Evolutionary conservation across 2,113 vertebrate species (phyloP), one percentile per base, ranked within the genome.

Genomic region (Pampusana beccarii): DNA sequence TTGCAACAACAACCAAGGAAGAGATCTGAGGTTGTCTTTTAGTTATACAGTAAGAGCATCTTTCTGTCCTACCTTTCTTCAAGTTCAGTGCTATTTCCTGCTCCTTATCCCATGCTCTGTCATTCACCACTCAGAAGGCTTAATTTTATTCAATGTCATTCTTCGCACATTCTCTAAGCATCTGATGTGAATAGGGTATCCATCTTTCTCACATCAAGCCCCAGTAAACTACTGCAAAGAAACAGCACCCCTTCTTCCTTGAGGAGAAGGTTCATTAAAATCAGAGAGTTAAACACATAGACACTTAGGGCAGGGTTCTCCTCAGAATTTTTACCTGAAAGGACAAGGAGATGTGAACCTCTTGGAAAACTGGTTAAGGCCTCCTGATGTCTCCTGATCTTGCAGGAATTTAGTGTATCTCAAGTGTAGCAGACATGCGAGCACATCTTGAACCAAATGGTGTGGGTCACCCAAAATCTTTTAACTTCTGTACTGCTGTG

Each of bases 121-220:
- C 25, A 51, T 42, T 20, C 23, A 9, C 21, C 58, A 29, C 13
- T 51, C 33, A 71, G 48, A 62, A 80, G 5, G 34, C 9, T 17
- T 64, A 8, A n/a, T 71, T 73, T 86, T 81, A 51, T 58, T 79
- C 51, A 62, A 9, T 1, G 0, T 31, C 4, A 20, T 57, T 80
- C 67, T 79, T 13, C 81, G 19, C 31, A 40, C 9, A 50, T n/a
- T 81, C 11, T 31, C 40, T 60, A 34, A 80, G 13, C 38, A 56
- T 25, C 1, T 0, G 0, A 21, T 25, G 5, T 40, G 13, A 51
- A 53, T 9, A 44, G 3, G 7, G 2, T 61, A 57, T 28, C 36
- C 24, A 40, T 4, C 54, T 38, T 65, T 80, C 38, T 78, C 13
- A 51, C 28, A 34, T 13, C 31, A 77, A 44, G 10, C 3, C 2